Evolutionary conservation across 2,797 vertebrate genomes (phyloP).

Genomic region (Bovichtus variegatus): DNA sequence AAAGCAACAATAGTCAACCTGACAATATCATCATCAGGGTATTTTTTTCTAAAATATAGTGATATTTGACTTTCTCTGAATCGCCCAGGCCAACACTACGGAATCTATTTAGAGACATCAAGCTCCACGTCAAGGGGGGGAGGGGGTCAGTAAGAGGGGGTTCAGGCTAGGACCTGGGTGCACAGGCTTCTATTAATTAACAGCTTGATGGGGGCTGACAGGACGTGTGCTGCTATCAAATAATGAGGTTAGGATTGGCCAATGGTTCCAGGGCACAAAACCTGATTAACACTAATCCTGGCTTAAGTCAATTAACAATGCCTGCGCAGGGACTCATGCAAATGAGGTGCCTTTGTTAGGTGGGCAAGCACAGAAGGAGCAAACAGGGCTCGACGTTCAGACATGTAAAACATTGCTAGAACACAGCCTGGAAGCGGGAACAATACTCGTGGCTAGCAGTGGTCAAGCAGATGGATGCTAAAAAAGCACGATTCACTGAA

Average conservation of each 20-base stretch:
- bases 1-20: too few relatives aligned
- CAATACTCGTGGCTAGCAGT: slow-evolving; percentile 33
- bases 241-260: slow-evolving; percentile 87
- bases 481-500: slow-evolving; percentile 51
- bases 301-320: slow-evolving; percentile 87
- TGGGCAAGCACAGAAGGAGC: slow-evolving; percentile 43
- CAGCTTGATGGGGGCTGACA: slow-evolving; percentile 80
- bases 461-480: slow-evolving; percentile 47
- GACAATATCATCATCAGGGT: too few relatives aligned
- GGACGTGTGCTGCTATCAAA: slow-evolving; percentile 85
- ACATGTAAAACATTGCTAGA: slow-evolving; percentile 60
- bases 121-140: too few relatives aligned
- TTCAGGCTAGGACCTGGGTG: slow-evolving; percentile 53
- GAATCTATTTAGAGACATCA: too few relatives aligned
- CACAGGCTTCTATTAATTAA: slow-evolving; percentile 82
- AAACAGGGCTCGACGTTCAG: slow-evolving; percentile 56
- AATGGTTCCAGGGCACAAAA: slow-evolving; percentile 82
- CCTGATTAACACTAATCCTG: slow-evolving; percentile 86
- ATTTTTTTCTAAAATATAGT: too few relatives aligned
- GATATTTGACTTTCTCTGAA: too few relatives aligned
- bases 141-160: slow-evolving; percentile 31
- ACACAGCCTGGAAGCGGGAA: slow-evolving; percentile 32
- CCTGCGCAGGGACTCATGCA: slow-evolving; percentile 79
- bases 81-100: too few relatives aligned
- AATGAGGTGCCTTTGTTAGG: slow-evolving; percentile 77